Conservation (phyloP, 2,113 vertebrate genomes). For the Otis tarda region DNA sequence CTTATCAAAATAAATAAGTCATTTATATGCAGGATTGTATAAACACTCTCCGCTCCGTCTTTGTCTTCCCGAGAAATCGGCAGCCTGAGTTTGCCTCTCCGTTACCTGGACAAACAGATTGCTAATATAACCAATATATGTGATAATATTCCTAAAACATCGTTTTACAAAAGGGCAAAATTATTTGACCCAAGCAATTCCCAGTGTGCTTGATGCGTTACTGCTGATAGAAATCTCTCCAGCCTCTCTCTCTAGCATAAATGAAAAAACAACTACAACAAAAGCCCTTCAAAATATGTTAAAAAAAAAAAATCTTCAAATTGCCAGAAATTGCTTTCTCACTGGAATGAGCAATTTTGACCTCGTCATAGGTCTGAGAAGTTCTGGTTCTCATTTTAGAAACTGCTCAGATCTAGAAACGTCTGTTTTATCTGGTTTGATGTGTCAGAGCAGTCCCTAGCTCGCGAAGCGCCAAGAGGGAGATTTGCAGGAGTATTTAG, state of each 20-base stretch:
- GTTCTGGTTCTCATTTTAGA: background rate
- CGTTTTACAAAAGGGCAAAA: background rate
- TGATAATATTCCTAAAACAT: conserved; percentile 47
- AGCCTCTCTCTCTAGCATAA: background rate
- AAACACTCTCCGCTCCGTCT: conserved; percentile 36
- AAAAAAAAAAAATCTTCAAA: background rate
- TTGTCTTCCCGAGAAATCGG: background rate
- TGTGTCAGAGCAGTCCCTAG: background rate
- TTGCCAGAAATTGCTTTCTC: background rate
- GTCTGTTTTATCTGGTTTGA: background rate
- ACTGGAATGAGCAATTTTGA: background rate
- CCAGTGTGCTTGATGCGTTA: background rate
- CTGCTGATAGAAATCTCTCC: conserved; percentile 10
- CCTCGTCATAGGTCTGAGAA: background rate
- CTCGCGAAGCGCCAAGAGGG: background rate
- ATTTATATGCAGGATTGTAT: conserved; percentile 57
- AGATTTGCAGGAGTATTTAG: background rate
- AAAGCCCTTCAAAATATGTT: background rate
- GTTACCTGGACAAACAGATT: conserved; percentile 45
- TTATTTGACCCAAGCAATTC: conserved; percentile 50
- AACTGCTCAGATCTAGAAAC: background rate
- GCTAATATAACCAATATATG: conserved; percentile 28
- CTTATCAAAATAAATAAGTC: conserved; percentile 54
- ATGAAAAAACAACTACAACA: conserved; percentile 8
- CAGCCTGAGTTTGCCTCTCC: background rate